phyloP scores from a whole-genome alignment of 2,797 vertebrate genomes.

The Parauchenoglanis punctatus region DNA sequence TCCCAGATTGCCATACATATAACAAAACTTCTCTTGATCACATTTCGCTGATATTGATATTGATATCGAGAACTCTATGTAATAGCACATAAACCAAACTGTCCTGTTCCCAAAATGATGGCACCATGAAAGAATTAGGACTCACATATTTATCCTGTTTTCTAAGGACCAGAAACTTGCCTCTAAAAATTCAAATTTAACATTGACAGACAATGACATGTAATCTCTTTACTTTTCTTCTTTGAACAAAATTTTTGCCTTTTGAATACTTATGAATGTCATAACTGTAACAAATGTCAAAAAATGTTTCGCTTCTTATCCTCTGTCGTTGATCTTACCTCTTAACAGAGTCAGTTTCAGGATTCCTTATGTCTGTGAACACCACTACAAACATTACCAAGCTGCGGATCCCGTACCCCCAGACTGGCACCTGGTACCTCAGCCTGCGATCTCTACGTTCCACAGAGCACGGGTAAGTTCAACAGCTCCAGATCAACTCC shows the following conservation, averaged over 20 bases:
- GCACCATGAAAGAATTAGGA: not conserved
- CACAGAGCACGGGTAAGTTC: constrained; percentile 83
- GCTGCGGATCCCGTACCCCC: constrained; percentile 92
- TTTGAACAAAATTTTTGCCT: not conserved
- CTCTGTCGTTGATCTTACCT: constrained; percentile 1
- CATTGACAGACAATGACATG: not conserved
- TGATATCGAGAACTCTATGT: not conserved
- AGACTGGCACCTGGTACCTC: constrained; percentile 96
- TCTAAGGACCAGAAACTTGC: not conserved
- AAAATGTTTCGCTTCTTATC: not conserved
- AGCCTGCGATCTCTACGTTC: constrained; percentile 88
- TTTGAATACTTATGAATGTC: not conserved
- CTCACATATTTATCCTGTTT: not conserved
- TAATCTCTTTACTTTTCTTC: not conserved
- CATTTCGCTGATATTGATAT: not conserved
- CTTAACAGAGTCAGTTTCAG: constrained; percentile 81
- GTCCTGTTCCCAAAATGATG: not conserved
- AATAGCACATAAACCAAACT: not conserved
- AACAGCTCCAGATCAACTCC: not conserved
- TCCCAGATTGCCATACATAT: not conserved
- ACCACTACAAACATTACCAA: constrained; percentile 83
- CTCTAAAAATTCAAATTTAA: not conserved
- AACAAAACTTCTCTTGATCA: not conserved
- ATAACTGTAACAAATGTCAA: not conserved
- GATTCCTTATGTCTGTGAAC: constrained; percentile 88